phyloP scores from a whole-genome alignment of 2,797 vertebrate species.

The Aldrovandia affinis region DNA sequence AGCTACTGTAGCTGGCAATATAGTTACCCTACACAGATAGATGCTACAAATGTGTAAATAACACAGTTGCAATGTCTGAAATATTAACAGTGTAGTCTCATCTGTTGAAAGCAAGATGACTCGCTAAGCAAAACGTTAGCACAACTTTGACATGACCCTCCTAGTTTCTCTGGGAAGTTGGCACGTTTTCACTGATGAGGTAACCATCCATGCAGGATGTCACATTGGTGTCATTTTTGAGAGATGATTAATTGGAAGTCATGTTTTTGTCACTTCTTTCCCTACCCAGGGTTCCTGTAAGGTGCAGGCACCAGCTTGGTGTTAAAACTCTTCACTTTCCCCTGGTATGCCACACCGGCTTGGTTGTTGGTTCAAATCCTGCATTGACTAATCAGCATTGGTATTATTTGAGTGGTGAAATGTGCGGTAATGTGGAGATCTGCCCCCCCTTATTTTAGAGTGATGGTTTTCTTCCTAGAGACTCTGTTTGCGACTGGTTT shows the following conservation, averaged over 20 bases:
- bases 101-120: neutral
- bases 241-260: neutral
- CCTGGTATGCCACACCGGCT: neutral
- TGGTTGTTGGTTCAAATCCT: neutral
- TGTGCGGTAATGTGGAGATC: neutral
- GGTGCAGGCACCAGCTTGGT: neutral
- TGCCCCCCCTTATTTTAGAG: neutral
- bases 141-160: neutral
- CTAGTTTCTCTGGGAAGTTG: neutral
- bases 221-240: neutral
- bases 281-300: neutral
- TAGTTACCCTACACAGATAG: neutral
- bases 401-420: neutral
- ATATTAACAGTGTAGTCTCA: neutral
- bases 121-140: neutral
- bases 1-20: neutral
- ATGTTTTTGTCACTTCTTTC: neutral
- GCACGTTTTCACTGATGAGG: neutral
- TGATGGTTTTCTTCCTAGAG: neutral
- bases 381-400: neutral
- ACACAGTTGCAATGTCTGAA: neutral
- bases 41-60: neutral
- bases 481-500: conserved; percentile 44
- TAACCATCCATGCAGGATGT: neutral
- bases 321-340: neutral